These are phyloP conservation scores for Porites lobata DNA, from an alignment of 92 coral and sea anemone species.

Conservation along the genomic window DNA sequence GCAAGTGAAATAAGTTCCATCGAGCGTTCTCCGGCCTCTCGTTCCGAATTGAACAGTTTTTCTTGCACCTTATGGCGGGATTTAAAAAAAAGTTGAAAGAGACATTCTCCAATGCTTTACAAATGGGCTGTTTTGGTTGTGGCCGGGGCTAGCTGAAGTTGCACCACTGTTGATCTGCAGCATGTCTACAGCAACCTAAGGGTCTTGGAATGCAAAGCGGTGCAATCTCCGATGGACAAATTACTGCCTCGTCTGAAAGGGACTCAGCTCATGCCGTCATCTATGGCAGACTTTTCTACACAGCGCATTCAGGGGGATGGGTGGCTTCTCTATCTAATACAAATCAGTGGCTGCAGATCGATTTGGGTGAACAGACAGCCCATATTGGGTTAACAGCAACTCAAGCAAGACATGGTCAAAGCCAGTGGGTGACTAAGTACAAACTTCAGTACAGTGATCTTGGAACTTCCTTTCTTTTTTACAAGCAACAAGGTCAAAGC, in stretches of 20 bases:
- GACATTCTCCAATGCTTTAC: no score
- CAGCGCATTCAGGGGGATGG: slow-evolving; percentile 38
- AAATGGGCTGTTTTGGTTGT: no score
- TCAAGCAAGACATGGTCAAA: background rate
- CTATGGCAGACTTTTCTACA: slow-evolving; percentile 38
- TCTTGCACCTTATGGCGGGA: no score
- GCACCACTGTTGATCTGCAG: background rate
- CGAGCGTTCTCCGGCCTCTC: no score
- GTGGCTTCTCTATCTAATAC: slow-evolving; percentile 35
- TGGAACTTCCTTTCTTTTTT: background rate
- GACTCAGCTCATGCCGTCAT: background rate
- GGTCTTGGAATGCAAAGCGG: slow-evolving; percentile 65
- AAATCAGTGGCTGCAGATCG: slow-evolving; percentile 55
- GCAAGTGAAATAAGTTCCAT: no score
- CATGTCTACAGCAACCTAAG: no score
- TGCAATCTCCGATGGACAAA: slow-evolving; percentile 51
- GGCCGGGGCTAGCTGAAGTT: no score
- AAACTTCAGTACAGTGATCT: background rate
- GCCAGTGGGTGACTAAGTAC: background rate
- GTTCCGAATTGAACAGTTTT: no score
- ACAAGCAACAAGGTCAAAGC: slow-evolving; percentile 3
- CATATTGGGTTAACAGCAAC: background rate
- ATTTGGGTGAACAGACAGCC: slow-evolving; percentile 5
- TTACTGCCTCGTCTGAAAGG: slow-evolving; percentile 39
- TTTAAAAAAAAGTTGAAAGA: no score